Base-by-base conservation (phyloP, 2,888 invertebrate genomes). In the Merodon equestris region DNA sequence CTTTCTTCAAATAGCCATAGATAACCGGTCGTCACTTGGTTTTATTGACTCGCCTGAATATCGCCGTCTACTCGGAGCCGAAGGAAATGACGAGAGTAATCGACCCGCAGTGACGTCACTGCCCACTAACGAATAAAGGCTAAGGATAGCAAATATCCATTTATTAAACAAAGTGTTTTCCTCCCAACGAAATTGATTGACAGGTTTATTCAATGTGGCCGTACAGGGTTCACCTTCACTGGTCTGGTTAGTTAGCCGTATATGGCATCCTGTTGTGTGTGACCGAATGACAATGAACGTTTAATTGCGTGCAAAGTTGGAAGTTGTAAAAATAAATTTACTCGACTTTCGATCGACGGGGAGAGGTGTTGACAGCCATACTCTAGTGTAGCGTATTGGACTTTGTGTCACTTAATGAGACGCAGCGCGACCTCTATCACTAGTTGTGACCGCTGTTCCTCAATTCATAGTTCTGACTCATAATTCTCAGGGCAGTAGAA, bases 281-380 rank as follows among this genome's bases (percentile, higher is more conserved):
- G 67, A 63, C 63, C 73, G 61, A 68, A 77, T 68, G 77, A 77
- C 77, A 77, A 77, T 77, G 77, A 73, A 77, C 77, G 73, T 77
- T 77, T 73, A 77, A 77, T 77, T 73, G 57, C 61, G 56, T 15
- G 57, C 61, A 63, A 57, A 63, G 61, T 67, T 68, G 73, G 15
- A 42, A 66, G 51, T 57, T 56, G 48, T 54, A 53, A 63, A 70
- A 58, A 48, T 45, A 14, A 57, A 66, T 18, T 40, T 13, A 42
- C 10, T 48, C 38, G 12, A 50, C 48, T 36, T 10, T 36, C 36
- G 54, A 19, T 47, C 40, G 18, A 34, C 17, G n/a, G n/a, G n/a
- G n/a, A n/a, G n/a, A n/a, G n/a, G n/a, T n/a, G n/a, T n/a, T n/a
- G n/a, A n/a, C n/a, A n/a, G n/a, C n/a, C n/a, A n/a, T n/a, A n/a